phyloP scores from a whole-genome alignment of 2,888 invertebrate species.

The Dione juno region DNA sequence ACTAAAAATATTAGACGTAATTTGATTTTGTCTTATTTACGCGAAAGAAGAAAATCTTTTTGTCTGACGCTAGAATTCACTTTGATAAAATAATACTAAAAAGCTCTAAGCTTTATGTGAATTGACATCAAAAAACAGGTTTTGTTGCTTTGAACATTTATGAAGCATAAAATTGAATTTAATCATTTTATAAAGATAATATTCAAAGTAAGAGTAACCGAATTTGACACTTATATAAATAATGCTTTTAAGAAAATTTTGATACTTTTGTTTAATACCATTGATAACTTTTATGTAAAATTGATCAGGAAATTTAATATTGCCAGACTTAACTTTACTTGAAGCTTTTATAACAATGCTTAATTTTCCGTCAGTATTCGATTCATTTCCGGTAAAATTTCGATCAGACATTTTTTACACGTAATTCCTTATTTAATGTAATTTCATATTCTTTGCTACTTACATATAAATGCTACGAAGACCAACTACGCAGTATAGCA shows the following conservation, averaged over 20 bases:
- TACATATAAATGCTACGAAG: too few species aligned
- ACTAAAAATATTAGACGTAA: not conserved
- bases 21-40: slow-evolving; percentile 10
- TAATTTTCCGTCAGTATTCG: not conserved
- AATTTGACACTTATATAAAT: slow-evolving; percentile 4
- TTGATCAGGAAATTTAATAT: slow-evolving; percentile 15
- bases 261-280: slow-evolving; percentile 3
- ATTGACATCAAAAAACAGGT: not conserved
- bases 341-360: not conserved
- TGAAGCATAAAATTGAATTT: not conserved
- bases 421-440: too few species aligned
- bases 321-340: not conserved
- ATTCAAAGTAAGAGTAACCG: not conserved
- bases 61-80: not conserved
- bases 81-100: not conserved
- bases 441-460: too few species aligned
- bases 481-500: too few species aligned
- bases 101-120: not conserved
- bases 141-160: not conserved
- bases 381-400: too few species aligned
- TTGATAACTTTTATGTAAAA: slow-evolving; percentile 15
- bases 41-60: too few species aligned
- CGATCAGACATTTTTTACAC: too few species aligned
- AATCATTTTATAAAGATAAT: not conserved
- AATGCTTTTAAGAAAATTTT: not conserved